Evolutionary conservation across 1,140 invertebrate species (phyloP).

Genomic region (Drusus annulatus): DNA sequence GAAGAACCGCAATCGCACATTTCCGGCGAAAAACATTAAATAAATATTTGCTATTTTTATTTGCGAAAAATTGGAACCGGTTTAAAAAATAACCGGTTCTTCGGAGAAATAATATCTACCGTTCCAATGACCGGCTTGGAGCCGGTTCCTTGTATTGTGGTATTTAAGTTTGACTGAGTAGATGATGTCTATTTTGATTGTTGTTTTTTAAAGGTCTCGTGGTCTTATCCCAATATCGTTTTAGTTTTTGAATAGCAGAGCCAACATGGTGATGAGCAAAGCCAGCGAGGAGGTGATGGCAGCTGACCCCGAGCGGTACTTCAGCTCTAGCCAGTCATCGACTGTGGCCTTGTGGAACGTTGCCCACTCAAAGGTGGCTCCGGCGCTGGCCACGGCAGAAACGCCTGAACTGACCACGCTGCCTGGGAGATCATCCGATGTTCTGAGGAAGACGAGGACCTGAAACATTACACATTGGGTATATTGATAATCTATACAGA

Average conservation of each 20-base stretch:
- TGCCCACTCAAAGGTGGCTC: conserved; percentile 17
- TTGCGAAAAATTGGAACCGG: no score
- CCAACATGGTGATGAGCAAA: not conserved
- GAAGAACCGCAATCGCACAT: no score
- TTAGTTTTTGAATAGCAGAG: not conserved
- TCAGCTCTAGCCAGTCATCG: not conserved
- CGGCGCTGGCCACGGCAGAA: not conserved
- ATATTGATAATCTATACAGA: not conserved
- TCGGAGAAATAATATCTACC: no score
- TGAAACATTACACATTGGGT: not conserved
- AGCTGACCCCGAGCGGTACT: not conserved
- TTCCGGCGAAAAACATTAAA: no score
- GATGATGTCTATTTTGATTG: no score
- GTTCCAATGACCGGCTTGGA: no score
- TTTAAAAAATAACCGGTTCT: no score
- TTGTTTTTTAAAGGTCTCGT: no score
- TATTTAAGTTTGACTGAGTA: no score
- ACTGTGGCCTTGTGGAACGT: conserved; percentile 3
- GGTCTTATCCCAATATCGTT: no score
- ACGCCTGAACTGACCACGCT: not conserved
- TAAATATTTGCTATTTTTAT: no score
- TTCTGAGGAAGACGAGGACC: conserved; percentile 8
- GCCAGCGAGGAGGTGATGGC: not conserved
- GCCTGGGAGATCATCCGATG: not conserved
- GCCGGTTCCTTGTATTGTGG: no score